Conservation (phyloP, 2,888 invertebrate species). For the Ophion ellenae region DNA sequence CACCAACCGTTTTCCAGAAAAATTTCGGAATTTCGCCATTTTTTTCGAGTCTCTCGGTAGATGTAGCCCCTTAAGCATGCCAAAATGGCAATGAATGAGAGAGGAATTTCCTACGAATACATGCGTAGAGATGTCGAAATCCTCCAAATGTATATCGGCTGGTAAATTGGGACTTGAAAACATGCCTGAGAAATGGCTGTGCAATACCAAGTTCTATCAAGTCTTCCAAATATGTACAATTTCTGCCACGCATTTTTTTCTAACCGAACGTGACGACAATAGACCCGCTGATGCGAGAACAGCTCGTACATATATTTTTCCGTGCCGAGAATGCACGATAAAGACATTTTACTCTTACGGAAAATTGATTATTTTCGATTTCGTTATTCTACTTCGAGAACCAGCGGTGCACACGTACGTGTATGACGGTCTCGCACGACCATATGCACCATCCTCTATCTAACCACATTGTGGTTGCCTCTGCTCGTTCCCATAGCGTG, state of each 20-base stretch:
- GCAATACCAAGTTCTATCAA: background rate
- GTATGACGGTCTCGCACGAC: background rate
- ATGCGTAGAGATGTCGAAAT: background rate
- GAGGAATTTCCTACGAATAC: background rate
- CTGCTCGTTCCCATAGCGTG: background rate
- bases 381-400: slow-evolving; percentile 5
- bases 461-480: background rate
- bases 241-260: slow-evolving; percentile 1
- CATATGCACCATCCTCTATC: background rate
- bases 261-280: slow-evolving; percentile 36
- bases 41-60: too few species aligned
- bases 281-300: slow-evolving; percentile 25
- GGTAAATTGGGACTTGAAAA: background rate
- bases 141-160: background rate
- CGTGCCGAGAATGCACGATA: slow-evolving; percentile 49
- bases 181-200: background rate
- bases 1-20: too few species aligned
- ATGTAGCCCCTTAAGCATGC: background rate
- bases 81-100: background rate
- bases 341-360: slow-evolving; percentile 42
- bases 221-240: background rate
- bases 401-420: background rate
- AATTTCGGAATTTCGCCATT: too few species aligned
- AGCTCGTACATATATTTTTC: slow-evolving; percentile 24
- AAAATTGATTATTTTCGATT: slow-evolving; percentile 63